Conservation (phyloP, 2,113 vertebrate genomes). For the Canis aureus region DNA sequence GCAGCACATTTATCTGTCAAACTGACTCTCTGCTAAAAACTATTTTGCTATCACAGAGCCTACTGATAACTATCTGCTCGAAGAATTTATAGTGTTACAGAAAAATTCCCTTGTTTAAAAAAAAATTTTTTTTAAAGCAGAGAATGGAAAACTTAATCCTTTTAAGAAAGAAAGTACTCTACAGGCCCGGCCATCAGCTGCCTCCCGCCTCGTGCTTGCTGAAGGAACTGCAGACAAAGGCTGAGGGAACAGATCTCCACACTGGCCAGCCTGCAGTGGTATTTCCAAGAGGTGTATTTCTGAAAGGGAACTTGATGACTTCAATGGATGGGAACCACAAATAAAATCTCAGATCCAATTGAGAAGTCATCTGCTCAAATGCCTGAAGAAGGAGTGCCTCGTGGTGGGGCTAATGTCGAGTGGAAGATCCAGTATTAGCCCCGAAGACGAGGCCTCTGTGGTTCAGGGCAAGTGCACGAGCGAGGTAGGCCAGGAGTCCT, state of each 20-base stretch:
- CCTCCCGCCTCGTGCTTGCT: background rate
- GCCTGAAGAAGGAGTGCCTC: background rate
- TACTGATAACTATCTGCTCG: slow-evolving; percentile 73
- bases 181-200: slow-evolving; percentile 22
- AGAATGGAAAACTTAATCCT: slow-evolving; percentile 54
- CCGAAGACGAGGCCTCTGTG: background rate
- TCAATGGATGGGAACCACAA: background rate
- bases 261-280: background rate
- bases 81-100: slow-evolving; percentile 40
- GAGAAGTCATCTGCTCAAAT: background rate
- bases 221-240: background rate
- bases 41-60: slow-evolving; percentile 52
- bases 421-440: background rate
- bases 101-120: slow-evolving; percentile 27
- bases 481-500: background rate
- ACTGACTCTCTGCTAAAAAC: slow-evolving; percentile 79
- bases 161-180: slow-evolving; percentile 67
- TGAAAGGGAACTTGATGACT: background rate
- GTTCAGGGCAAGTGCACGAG: background rate
- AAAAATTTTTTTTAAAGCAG: background rate
- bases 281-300: slow-evolving; percentile 62
- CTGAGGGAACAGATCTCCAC: accelerated
- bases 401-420: background rate
- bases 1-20: slow-evolving; percentile 82
- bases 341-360: background rate